Percentiles rank a stretch among this genome's conserved stretches.
Evolutionary conservation across 1,140 invertebrate genomes (phyloP).

Genomic region (Mycetomoellerius zeteki): DNA sequence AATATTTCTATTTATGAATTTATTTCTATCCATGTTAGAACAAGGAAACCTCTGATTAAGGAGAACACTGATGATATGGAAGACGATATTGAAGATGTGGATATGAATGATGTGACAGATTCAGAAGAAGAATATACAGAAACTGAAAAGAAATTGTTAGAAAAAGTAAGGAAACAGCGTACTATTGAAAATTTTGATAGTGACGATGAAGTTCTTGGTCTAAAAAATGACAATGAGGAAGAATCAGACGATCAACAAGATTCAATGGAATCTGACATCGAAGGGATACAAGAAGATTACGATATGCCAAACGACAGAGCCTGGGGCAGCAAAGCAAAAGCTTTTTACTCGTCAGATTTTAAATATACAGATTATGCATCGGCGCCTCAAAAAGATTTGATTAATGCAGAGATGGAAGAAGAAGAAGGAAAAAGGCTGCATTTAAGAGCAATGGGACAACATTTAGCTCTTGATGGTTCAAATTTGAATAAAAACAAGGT

Average conservation of each 20-base stretch:
- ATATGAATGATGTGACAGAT: conserved; percentile 88
- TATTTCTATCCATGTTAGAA: conserved; percentile 14
- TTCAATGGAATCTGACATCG: conserved; percentile 90
- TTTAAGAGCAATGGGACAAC: conserved; percentile 91
- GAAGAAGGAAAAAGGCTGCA: conserved; percentile 94
- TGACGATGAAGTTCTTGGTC: conserved; percentile 83
- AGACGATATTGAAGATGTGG: conserved; percentile 64
- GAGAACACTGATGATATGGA: not conserved
- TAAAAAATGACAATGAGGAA: conserved; percentile 79
- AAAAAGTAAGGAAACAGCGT: conserved; percentile 88
- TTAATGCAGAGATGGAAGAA: conserved; percentile 93
- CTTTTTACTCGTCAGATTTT: conserved; percentile 95
- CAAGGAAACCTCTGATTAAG: not conserved
- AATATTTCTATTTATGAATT: not conserved
- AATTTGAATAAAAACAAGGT: conserved; percentile 89
- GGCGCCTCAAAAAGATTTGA: conserved; percentile 89
- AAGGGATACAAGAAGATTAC: conserved; percentile 90
- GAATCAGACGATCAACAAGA: conserved; percentile 81
- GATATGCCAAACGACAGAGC: conserved; percentile 92
- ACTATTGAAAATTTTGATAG: conserved; percentile 87
- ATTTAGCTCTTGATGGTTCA: conserved; percentile 93
- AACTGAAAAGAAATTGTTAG: conserved; percentile 89
- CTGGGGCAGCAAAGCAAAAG: conserved; percentile 94
- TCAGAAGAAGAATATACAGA: conserved; percentile 91
- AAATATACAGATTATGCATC: conserved; percentile 94